Evolutionary conservation across 2,113 vertebrate genomes (phyloP).

Genomic region (Mirounga angustirostris): DNA sequence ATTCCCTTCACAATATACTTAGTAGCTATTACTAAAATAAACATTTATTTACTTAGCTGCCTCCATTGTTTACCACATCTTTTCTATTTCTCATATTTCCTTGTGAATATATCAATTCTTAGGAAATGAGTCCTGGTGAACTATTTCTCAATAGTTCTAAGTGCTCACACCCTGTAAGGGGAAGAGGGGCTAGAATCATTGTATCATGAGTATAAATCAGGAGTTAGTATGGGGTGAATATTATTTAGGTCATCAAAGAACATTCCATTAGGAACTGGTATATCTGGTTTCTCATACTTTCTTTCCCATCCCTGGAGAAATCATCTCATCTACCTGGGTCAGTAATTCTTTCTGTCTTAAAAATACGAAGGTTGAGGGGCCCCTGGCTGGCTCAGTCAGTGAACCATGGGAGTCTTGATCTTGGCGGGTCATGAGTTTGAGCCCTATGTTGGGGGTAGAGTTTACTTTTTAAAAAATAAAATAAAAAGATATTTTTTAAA

Average conservation of each 20-base stretch:
- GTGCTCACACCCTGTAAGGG: not conserved
- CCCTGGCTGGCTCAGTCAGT: not conserved
- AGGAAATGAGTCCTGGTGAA: not conserved
- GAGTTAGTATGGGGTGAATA: not conserved
- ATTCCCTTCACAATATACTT: not conserved
- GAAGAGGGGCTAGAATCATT: not conserved
- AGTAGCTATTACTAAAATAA: constrained; percentile 27
- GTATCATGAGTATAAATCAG: not conserved
- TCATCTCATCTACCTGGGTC: not conserved
- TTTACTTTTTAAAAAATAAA: not conserved
- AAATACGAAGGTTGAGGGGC: not conserved
- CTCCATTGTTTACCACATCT: not conserved
- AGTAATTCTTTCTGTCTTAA: constrained; percentile 29
- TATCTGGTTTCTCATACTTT: constrained; percentile 2
- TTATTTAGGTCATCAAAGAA: not conserved
- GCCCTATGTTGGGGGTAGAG: not conserved
- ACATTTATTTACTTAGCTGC: not conserved
- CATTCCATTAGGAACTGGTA: not conserved
- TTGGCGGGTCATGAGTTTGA: not conserved
- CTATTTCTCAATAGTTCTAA: not conserved
- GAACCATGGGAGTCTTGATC: not conserved
- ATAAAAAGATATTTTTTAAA: not conserved
- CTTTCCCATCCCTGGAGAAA: not conserved
- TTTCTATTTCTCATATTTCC: not conserved
- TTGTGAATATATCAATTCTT: not conserved